Percentiles rank a stretch among this genome's conserved stretches.
Evolutionary conservation across 2,888 invertebrate species (phyloP).

Genomic region (Herminia tarsipennalis): DNA sequence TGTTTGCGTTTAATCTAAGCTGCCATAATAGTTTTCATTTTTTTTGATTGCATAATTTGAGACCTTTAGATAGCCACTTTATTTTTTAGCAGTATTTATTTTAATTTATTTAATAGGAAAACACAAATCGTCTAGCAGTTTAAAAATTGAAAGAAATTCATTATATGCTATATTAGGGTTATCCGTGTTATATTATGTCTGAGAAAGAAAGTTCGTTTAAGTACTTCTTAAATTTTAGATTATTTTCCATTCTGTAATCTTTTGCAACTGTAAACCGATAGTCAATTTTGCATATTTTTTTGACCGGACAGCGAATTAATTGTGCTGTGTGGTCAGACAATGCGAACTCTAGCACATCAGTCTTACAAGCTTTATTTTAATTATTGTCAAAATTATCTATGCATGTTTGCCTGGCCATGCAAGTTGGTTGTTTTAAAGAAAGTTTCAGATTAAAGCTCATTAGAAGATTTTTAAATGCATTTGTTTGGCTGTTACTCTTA

Average conservation of each 20-base stretch:
- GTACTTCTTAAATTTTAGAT: too few relatives aligned
- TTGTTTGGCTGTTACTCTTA: too few relatives aligned
- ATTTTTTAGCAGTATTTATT: not conserved
- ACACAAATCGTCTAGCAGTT: not conserved
- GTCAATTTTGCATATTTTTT: not conserved
- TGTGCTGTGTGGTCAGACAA: not conserved
- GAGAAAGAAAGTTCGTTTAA: not conserved
- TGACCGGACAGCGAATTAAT: not conserved
- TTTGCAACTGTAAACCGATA: not conserved
- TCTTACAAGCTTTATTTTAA: too few relatives aligned
- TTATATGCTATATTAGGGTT: not conserved
- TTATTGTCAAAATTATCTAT: constrained; percentile 1
- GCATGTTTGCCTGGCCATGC: not conserved
- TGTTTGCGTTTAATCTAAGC: too few relatives aligned
- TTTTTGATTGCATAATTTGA: too few relatives aligned
- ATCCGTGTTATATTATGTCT: not conserved
- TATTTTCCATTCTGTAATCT: not conserved
- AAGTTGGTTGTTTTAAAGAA: not conserved
- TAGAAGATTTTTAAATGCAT: not conserved
- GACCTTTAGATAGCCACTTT: too few relatives aligned
- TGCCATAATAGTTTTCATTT: too few relatives aligned
- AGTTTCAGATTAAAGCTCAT: not conserved
- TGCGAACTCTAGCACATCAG: too few relatives aligned
- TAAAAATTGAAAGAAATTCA: not conserved
- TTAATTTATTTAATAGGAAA: not conserved